Conservation (phyloP, 2,888 invertebrate genomes). For the Idaea dimidiata region DNA sequence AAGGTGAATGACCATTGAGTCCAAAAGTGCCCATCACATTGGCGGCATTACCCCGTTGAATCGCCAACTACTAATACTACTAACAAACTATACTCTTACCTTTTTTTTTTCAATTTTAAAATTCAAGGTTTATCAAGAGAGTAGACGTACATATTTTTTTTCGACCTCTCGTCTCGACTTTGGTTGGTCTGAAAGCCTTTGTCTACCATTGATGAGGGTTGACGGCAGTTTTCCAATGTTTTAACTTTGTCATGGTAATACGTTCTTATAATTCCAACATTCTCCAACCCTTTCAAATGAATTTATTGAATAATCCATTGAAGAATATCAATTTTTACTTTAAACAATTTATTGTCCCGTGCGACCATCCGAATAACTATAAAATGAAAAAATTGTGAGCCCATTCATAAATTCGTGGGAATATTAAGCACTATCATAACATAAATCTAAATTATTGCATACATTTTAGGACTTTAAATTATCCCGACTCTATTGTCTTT, state of each 20-base stretch:
- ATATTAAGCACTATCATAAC: conserved; percentile 22
- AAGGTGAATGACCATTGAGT: too few species aligned
- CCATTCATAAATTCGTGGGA: conserved; percentile 20
- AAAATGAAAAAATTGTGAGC: conserved; percentile 15
- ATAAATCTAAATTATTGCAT: conserved; percentile 30
- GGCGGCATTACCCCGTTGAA: too few species aligned
- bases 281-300: not conserved
- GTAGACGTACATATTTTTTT: not conserved
- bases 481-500: conserved; percentile 25
- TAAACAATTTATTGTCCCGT: conserved; percentile 2
- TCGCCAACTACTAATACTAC: too few species aligned
- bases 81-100: too few species aligned
- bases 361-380: conserved; percentile 8
- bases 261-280: not conserved
- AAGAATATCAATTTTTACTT: conserved; percentile 3
- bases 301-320: not conserved
- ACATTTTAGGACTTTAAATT: conserved; percentile 22
- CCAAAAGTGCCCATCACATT: too few species aligned
- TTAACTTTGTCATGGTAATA: not conserved
- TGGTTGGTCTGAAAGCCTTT: not conserved
- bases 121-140: not conserved
- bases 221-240: conserved; percentile 1
- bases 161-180: not conserved
- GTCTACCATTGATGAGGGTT: not conserved
- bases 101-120: not conserved